phyloP scores from a whole-genome alignment of 2,888 invertebrate species.

The Ophonus ardosiacus region DNA sequence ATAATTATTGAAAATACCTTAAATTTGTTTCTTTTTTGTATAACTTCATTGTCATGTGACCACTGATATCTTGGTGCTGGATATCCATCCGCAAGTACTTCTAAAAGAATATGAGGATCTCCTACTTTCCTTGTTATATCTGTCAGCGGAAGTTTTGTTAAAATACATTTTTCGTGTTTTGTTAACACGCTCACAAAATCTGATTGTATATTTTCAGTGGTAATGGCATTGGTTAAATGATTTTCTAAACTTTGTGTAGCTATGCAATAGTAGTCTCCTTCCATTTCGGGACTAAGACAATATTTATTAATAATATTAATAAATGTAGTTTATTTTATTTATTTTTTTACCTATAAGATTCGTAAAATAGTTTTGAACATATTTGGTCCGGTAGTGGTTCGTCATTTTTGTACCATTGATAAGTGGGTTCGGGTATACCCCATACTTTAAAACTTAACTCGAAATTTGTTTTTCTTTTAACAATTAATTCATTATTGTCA shows the following conservation, averaged over 20 bases:
- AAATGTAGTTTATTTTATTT: background rate
- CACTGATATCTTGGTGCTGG: slow-evolving; percentile 67
- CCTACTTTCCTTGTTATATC: slow-evolving; percentile 61
- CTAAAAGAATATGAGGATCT: slow-evolving; percentile 64
- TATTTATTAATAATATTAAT: slow-evolving; percentile 14
- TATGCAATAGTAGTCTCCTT: slow-evolving; percentile 68
- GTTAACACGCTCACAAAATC: slow-evolving; percentile 65
- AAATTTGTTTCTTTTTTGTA: slow-evolving; percentile 57
- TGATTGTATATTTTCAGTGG: slow-evolving; percentile 59
- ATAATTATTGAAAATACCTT: slow-evolving; percentile 21
- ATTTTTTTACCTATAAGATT: slow-evolving; percentile 38
- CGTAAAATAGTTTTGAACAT: slow-evolving; percentile 50
- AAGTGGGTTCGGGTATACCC: slow-evolving; percentile 64
- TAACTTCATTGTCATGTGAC: slow-evolving; percentile 65
- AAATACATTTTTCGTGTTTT: slow-evolving; percentile 64
- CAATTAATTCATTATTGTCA: slow-evolving; percentile 33
- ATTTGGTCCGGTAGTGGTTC: slow-evolving; percentile 55
- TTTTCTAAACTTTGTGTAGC: slow-evolving; percentile 65
- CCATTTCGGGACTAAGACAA: slow-evolving; percentile 63
- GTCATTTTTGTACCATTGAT: slow-evolving; percentile 64
- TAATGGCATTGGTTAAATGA: slow-evolving; percentile 22
- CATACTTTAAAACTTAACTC: slow-evolving; percentile 61
- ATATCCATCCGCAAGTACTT: slow-evolving; percentile 65
- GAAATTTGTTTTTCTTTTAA: slow-evolving; percentile 40
- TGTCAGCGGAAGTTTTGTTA: slow-evolving; percentile 65